Base-by-base conservation (phyloP, 2,797 vertebrate genomes). In the Halcyon badia region DNA sequence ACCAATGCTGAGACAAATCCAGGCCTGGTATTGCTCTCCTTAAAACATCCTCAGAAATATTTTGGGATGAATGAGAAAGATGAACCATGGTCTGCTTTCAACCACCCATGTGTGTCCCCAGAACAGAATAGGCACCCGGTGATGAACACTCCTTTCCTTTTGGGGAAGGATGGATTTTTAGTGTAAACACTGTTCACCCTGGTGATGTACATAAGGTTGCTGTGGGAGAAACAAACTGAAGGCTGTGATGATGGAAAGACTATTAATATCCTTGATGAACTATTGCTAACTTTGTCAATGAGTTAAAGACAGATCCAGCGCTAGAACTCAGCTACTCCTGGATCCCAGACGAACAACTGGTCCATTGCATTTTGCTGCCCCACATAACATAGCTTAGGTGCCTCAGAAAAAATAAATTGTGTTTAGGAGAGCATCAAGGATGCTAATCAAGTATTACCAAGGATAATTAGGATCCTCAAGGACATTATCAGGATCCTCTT, bases 201-300 rank as follows among this genome's bases (percentile, higher is more conserved):
- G 30, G 31, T 76, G 66, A 78, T 68, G 54, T 81, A 65, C 30
- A 31, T 49, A 68, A 69, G 10, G 80, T 10, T 86, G 80, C 77
- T 81, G 35, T 79, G 84, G 58, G 79, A 87, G 25, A 89, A 65
- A 58, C 16, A 33, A 90, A 3, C 51, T 66, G 79, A 88, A 93
- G 42, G 52, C 69, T 93, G 69, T 17, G 75, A 28, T 28, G 51
- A 91, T 72, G 58, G 35, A 82, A 88, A 91, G 73, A 65, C 35
- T 52, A 71, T 93, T 91, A 90, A 93, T 91, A 81, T 83, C 46
- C 52, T 69, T 83, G 83, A 94, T 61, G 72, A 93, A 61, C 37
- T 85, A 31, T 30, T 0, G 3, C 46, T 92, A 83, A 82, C 3
- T 28, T 31, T 86, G 64, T 22, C 69, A 65, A 31, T 8, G 61